Percentiles rank a stretch among this genome's conserved stretches.
Evolutionary conservation across 2,888 invertebrate genomes (phyloP).

Genomic region (Carterocephalus palaemon): DNA sequence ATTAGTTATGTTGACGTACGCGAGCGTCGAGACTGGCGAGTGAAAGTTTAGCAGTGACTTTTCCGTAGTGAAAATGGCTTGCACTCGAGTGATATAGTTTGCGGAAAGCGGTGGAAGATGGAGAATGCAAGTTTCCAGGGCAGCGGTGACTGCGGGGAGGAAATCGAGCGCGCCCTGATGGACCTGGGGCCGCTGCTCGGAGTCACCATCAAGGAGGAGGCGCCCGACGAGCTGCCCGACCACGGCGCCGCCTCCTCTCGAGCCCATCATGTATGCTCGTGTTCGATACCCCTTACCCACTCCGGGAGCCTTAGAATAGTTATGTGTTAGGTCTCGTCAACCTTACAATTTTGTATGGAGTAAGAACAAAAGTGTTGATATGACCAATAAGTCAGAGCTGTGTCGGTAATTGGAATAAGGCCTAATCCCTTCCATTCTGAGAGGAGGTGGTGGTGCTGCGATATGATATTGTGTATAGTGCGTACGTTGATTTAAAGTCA

Average conservation of each 20-base stretch:
- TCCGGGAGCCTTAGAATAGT: too few species aligned
- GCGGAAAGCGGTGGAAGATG: conserved; percentile 46
- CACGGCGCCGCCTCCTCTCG: conserved; percentile 40
- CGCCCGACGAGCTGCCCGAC: conserved; percentile 57
- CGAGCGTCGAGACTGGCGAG: conserved; percentile 50
- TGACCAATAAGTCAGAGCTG: too few species aligned
- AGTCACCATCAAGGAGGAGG: conserved; percentile 71
- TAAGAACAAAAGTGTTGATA: too few species aligned
- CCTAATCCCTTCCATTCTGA: too few species aligned
- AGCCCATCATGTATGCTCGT: conserved; percentile 51
- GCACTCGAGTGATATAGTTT: conserved; percentile 40
- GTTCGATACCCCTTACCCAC: too few species aligned
- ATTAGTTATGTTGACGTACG: conserved; percentile 66
- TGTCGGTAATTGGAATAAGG: too few species aligned
- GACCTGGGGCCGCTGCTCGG: conserved; percentile 68
- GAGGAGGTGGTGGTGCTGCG: too few species aligned
- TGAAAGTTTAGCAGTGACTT: conserved; percentile 56
- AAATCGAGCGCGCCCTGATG: conserved; percentile 72
- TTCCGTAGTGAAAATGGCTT: conserved; percentile 49
- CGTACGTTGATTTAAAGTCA: too few species aligned
- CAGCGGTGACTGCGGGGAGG: conserved; percentile 66
- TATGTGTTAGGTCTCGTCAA: too few species aligned
- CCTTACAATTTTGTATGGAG: too few species aligned
- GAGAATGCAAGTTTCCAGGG: conserved; percentile 63
- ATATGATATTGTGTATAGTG: too few species aligned